These are phyloP conservation scores for Brienomyrus longianalis DNA, from an alignment of 2,113 vertebrate species.

Conservation along the genomic window DNA sequence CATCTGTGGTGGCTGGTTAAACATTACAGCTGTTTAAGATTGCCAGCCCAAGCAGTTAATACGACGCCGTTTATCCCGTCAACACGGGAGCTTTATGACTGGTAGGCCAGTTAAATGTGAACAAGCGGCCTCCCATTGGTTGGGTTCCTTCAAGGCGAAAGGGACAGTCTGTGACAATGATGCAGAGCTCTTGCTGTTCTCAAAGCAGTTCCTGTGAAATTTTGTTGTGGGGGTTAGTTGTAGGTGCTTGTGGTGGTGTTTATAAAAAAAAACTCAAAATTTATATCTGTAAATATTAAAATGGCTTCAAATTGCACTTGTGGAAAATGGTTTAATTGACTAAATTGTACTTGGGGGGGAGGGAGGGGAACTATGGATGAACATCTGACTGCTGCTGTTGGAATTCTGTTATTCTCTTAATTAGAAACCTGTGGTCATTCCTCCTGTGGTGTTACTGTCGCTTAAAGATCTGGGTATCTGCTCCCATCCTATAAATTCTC, in stretches of 20 bases:
- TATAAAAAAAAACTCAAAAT: constrained; percentile 22
- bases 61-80: not conserved
- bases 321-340: constrained; percentile 32
- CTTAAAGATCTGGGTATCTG: not conserved
- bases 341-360: not conserved
- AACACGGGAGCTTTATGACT: not conserved
- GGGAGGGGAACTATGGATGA: not conserved
- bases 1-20: constrained; percentile 10
- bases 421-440: not conserved
- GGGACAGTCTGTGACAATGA: constrained; percentile 37
- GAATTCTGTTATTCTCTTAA: not conserved
- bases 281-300: constrained; percentile 48
- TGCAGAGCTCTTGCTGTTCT: constrained; percentile 48
- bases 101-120: not conserved
- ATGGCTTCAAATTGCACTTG: constrained; percentile 38
- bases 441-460: not conserved
- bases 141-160: constrained; percentile 12
- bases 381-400: not conserved
- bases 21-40: constrained; percentile 6
- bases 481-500: not conserved
- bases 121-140: not conserved
- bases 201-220: constrained; percentile 42
- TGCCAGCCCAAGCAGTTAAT: constrained; percentile 15
- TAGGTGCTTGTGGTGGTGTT: constrained; percentile 39
- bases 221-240: constrained; percentile 31